phyloP scores from a whole-genome alignment of 1,140 invertebrate species.

The Pantala flavescens region DNA sequence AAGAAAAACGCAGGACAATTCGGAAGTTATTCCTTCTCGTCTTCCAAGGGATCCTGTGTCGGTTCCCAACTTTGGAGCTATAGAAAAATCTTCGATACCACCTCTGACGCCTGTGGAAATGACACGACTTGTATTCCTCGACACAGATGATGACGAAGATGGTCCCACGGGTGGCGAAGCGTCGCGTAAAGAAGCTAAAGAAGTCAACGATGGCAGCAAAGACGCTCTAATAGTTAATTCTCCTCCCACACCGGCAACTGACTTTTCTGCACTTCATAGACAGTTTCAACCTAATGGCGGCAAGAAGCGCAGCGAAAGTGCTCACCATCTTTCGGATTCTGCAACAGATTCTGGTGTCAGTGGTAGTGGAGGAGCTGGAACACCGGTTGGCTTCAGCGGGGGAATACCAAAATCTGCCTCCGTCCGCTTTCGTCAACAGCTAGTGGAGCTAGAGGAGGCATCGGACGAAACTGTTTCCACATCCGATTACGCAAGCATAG shows the following conservation, averaged over 20 bases:
- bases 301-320: conserved; percentile 39
- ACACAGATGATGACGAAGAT: conserved; percentile 48
- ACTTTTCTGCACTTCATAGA: conserved; percentile 28
- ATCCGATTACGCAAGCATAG: conserved; percentile 66
- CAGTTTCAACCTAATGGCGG: conserved; percentile 25
- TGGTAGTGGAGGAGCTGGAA: not conserved
- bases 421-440: conserved; percentile 41
- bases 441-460: conserved; percentile 42
- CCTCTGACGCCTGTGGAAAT: conserved; percentile 54
- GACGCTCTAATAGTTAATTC: conserved; percentile 2
- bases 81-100: conserved; percentile 21
- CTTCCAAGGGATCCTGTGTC: conserved; percentile 59
- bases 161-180: not conserved
- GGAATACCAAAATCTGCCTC: conserved; percentile 41
- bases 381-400: not conserved
- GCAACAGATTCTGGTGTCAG: not conserved
- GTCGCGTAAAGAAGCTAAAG: not conserved
- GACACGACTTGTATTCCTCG: conserved; percentile 55
- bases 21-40: conserved; percentile 22
- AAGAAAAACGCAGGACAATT: conserved; percentile 29
- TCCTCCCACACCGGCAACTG: conserved; percentile 15
- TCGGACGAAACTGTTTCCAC: conserved; percentile 51
- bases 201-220: not conserved
- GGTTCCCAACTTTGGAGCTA: conserved; percentile 54
- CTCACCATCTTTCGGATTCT: not conserved